Conservation (phyloP, 2,797 vertebrate species). For the Gastrophryne carolinensis region DNA sequence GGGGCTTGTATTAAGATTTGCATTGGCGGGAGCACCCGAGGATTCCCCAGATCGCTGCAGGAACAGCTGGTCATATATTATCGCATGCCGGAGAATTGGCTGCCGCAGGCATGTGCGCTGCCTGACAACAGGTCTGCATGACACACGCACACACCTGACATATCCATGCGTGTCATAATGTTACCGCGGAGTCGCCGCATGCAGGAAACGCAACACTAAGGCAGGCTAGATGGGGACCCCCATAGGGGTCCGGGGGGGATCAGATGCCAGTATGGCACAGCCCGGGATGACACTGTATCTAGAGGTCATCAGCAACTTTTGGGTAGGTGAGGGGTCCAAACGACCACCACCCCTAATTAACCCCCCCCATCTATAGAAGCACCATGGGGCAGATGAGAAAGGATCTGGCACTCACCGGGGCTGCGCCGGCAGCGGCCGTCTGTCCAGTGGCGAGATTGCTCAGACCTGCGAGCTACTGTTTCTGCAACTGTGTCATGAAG, state of each 20-base stretch:
- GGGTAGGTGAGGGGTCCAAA: background rate
- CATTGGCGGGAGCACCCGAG: background rate
- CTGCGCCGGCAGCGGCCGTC: conserved; percentile 63
- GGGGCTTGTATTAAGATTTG: background rate
- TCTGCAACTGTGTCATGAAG: conserved; percentile 76
- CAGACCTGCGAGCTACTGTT: conserved; percentile 71
- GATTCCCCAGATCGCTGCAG: conserved; percentile 21
- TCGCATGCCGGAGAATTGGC: background rate
- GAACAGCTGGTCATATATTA: conserved; percentile 43
- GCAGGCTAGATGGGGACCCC: too few relatives aligned
- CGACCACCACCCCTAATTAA: background rate
- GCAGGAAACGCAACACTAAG: too few relatives aligned
- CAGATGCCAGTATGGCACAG: background rate
- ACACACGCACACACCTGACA: background rate
- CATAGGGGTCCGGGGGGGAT: background rate
- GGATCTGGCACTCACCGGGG: conserved; percentile 68
- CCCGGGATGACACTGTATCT: too few relatives aligned
- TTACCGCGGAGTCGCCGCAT: too few relatives aligned
- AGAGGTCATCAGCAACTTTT: too few relatives aligned
- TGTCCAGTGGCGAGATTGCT: conserved; percentile 66
- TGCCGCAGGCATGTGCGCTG: too few relatives aligned
- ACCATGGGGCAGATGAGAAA: conserved; percentile 58
- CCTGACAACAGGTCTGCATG: background rate
- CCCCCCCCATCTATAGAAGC: conserved; percentile 12
- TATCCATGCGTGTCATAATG: background rate